Conservation (phyloP, 2,888 invertebrate genomes). For the Eupithecia inturbata region DNA sequence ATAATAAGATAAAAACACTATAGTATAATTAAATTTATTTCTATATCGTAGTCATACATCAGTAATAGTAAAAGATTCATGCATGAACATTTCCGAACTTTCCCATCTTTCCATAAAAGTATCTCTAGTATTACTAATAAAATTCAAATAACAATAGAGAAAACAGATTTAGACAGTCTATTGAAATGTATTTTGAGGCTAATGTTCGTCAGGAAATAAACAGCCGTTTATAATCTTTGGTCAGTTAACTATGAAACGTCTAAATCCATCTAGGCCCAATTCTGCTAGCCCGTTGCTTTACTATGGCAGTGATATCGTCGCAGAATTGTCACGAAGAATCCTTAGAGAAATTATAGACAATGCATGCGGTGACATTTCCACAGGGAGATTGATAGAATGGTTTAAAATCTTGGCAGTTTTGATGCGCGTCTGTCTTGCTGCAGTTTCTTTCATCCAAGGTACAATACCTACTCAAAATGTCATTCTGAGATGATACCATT, state of each 20-base stretch:
- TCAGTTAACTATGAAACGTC: not conserved
- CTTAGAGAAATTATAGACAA: too few relatives aligned
- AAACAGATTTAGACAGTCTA: not conserved
- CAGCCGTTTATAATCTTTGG: not conserved
- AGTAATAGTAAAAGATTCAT: slow-evolving; percentile 16
- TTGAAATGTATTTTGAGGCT: not conserved
- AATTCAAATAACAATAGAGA: slow-evolving; percentile 9
- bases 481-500: not conserved
- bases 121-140: not conserved
- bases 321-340: too few relatives aligned
- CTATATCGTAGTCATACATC: slow-evolving; percentile 31
- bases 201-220: not conserved
- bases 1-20: not conserved
- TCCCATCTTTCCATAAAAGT: slow-evolving; percentile 13
- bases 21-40: slow-evolving; percentile 29
- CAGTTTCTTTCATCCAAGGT: not conserved
- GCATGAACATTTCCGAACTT: slow-evolving; percentile 14
- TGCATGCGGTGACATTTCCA: too few relatives aligned
- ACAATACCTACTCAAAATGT: not conserved
- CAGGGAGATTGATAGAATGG: too few relatives aligned
- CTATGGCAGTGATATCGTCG: too few relatives aligned
- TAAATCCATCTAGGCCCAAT: not conserved
- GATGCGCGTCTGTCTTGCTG: not conserved
- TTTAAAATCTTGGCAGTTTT: not conserved
- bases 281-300: not conserved